Evolutionary conservation across 2,888 invertebrate genomes (phyloP).

Genomic region (Diarsia mendica): DNA sequence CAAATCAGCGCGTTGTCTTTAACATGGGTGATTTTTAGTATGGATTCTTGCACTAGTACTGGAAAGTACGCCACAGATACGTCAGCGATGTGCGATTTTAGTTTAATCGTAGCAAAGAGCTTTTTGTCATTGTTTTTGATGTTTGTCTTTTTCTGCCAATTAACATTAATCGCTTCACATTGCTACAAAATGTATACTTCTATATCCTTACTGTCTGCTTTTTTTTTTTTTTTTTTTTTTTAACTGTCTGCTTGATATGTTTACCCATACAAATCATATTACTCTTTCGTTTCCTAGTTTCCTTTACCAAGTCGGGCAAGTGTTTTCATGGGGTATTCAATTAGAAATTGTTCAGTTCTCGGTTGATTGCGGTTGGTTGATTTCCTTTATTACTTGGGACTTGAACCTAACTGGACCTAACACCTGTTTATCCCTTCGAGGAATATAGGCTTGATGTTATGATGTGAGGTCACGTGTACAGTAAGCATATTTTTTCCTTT

Average conservation of each 20-base stretch:
- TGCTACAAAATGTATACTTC: no score
- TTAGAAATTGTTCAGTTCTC: background rate
- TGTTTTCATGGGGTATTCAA: conserved; percentile 1
- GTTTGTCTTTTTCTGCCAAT: background rate
- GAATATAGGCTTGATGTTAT: background rate
- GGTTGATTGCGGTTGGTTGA: background rate
- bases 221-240: no score
- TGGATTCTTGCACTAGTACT: background rate
- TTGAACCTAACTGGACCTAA: background rate
- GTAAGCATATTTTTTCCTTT: background rate
- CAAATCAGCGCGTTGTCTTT: background rate
- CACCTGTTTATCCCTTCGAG: background rate
- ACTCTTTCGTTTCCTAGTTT: background rate
- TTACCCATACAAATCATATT: background rate
- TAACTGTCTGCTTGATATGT: background rate
- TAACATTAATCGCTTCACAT: no score
- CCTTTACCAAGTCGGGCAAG: background rate
- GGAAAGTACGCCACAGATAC: background rate
- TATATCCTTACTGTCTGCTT: background rate
- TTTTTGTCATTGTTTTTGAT: background rate
- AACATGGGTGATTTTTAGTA: background rate
- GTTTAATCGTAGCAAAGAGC: background rate
- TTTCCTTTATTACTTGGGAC: background rate
- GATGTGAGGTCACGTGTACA: background rate
- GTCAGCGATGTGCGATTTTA: background rate